phyloP scores from a whole-genome alignment of 2,113 vertebrate species.

The Aphelocoma coerulescens region DNA sequence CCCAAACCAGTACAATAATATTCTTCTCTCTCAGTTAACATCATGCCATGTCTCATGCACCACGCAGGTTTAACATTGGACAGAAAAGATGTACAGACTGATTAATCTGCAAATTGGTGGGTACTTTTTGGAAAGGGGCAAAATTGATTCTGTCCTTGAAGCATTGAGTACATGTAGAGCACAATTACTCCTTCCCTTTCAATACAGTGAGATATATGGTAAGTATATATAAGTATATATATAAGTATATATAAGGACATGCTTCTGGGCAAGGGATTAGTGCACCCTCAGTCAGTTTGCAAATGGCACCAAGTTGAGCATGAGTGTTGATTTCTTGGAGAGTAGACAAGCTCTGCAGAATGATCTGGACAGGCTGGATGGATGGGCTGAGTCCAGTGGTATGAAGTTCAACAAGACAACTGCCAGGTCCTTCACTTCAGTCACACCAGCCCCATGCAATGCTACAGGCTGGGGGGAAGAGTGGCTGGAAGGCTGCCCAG shows the following conservation, averaged over 20 bases:
- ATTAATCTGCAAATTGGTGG: background rate
- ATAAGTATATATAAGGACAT: too few relatives aligned
- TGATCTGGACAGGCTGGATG: background rate
- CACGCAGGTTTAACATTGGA: background rate
- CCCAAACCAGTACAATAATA: background rate
- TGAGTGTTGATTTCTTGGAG: background rate
- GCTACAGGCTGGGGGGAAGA: background rate
- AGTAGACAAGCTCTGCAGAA: background rate
- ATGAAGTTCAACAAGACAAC: background rate
- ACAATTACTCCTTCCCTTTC: background rate
- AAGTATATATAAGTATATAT: too few relatives aligned
- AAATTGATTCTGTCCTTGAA: background rate
- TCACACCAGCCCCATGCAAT: background rate
- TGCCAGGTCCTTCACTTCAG: background rate
- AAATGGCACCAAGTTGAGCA: background rate
- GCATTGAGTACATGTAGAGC: accelerated
- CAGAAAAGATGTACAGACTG: background rate
- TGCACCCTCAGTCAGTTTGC: background rate
- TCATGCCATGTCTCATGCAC: background rate
- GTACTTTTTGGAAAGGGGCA: background rate
- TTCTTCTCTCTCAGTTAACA: background rate
- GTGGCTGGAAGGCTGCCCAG: background rate
- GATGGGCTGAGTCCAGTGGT: background rate
- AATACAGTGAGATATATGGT: background rate
- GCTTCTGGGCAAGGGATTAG: background rate